phyloP scores from a whole-genome alignment of 2,888 invertebrate genomes.

The Theretra japonica region DNA sequence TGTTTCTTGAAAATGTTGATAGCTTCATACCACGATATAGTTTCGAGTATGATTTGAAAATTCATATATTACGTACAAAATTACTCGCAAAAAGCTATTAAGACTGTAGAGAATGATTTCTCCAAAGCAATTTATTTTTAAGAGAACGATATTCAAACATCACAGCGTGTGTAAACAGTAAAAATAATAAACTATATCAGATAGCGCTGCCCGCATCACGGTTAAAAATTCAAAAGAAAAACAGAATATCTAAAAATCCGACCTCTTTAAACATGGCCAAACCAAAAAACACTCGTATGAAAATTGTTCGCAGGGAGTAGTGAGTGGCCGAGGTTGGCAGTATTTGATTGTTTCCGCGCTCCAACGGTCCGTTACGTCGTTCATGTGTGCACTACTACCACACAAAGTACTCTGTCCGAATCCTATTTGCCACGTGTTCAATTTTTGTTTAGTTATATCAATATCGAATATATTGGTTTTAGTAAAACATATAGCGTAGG shows the following conservation, averaged over 20 bases:
- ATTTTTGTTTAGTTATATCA: neutral
- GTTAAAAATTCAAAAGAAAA: slow-evolving; percentile 17
- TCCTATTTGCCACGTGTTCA: slow-evolving; percentile 1
- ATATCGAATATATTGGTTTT: neutral
- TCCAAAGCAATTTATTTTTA: neutral
- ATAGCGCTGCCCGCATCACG: neutral
- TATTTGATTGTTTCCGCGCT: slow-evolving; percentile 54
- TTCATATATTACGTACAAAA: no score
- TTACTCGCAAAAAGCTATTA: no score
- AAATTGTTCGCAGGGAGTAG: slow-evolving; percentile 39
- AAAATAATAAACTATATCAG: slow-evolving; percentile 10
- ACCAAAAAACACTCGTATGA: slow-evolving; percentile 36
- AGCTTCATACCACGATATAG: no score
- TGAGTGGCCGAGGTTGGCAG: slow-evolving; percentile 41
- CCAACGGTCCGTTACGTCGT: slow-evolving; percentile 45
- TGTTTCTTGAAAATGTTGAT: no score
- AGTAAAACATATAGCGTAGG: neutral
- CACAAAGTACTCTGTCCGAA: neutral
- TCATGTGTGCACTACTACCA: slow-evolving; percentile 37
- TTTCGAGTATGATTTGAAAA: no score
- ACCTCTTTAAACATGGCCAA: slow-evolving; percentile 8
- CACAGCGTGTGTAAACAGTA: neutral
- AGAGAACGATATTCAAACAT: neutral
- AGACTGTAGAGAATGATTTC: no score
- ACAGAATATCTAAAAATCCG: slow-evolving; percentile 19